phyloP scores from a whole-genome alignment of 2,888 invertebrate genomes.

The Esperia sulphurella region DNA sequence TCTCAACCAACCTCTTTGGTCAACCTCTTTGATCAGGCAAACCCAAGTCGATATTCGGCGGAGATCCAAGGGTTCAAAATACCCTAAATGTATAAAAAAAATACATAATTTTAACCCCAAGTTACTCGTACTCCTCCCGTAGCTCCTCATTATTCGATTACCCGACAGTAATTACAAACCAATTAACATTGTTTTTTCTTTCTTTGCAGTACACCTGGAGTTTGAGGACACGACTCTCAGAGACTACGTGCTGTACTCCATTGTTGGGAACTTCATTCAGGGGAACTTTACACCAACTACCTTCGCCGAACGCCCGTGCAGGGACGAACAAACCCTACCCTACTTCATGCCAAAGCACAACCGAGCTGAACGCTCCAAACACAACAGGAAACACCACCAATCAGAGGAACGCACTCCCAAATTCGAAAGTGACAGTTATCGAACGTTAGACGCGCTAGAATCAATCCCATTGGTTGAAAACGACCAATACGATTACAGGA shows the following conservation, averaged over 20 bases:
- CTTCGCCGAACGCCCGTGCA: conserved; percentile 52
- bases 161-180: too few relatives aligned
- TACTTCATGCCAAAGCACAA: conserved; percentile 60
- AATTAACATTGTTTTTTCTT: conserved; percentile 13
- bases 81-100: too few relatives aligned
- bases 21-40: too few relatives aligned
- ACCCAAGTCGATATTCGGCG: too few relatives aligned
- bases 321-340: conserved; percentile 46
- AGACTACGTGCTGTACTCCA: conserved; percentile 63
- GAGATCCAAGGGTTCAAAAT: too few relatives aligned
- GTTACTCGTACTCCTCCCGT: too few relatives aligned
- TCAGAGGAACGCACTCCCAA: neutral
- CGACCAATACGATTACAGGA: conserved; percentile 23
- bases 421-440: conserved; percentile 7
- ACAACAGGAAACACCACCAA: conserved; percentile 29
- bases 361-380: conserved; percentile 46
- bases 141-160: too few relatives aligned
- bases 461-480: conserved; percentile 1
- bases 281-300: conserved; percentile 71
- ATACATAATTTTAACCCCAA: too few relatives aligned
- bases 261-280: conserved; percentile 53
- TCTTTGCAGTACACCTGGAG: conserved; percentile 63
- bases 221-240: conserved; percentile 46
- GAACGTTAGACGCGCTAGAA: neutral
- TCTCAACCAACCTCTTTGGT: too few relatives aligned